A percentile compares a stretch with the other conserved stretches of the same genome.
Conservation (phyloP, 92 coral and sea anemone species). For the Palythoa grandis region DNA sequence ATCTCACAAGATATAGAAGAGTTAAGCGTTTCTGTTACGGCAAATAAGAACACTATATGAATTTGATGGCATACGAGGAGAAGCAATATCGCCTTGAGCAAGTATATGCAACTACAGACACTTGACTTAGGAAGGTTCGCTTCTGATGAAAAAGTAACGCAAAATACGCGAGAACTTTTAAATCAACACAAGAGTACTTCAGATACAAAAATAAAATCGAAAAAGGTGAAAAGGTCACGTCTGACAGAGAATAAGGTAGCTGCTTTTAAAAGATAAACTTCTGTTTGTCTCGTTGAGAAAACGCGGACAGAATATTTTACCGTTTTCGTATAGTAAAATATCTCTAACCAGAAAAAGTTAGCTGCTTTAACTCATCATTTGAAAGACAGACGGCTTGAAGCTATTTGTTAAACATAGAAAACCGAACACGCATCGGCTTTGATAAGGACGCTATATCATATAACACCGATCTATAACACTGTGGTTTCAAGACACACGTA, state of each 20-base stretch:
- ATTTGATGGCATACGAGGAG: neutral
- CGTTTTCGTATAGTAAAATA: slow-evolving; percentile 35
- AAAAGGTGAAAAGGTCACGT: slow-evolving; percentile 46
- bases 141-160: slow-evolving; percentile 12
- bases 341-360: slow-evolving; percentile 17
- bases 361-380: slow-evolving; percentile 3
- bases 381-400: neutral
- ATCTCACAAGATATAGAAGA: neutral
- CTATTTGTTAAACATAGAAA: slow-evolving; percentile 12
- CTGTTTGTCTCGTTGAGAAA: slow-evolving; percentile 25
- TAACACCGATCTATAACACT: slow-evolving; percentile 10
- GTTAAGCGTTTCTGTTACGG: neutral
- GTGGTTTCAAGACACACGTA: slow-evolving; percentile 28
- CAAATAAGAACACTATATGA: neutral
- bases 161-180: slow-evolving; percentile 8
- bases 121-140: neutral
- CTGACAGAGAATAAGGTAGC: slow-evolving; percentile 10
- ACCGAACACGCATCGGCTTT: slow-evolving; percentile 8
- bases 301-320: neutral
- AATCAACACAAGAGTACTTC: slow-evolving; percentile 24
- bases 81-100: slow-evolving; percentile 29
- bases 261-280: slow-evolving; percentile 39
- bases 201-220: slow-evolving; percentile 15
- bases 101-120: neutral
- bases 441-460: slow-evolving; percentile 32